These are phyloP conservation scores for Hypothenemus hampei DNA, from an alignment of 1,140 invertebrate species.

Conservation along the genomic window DNA sequence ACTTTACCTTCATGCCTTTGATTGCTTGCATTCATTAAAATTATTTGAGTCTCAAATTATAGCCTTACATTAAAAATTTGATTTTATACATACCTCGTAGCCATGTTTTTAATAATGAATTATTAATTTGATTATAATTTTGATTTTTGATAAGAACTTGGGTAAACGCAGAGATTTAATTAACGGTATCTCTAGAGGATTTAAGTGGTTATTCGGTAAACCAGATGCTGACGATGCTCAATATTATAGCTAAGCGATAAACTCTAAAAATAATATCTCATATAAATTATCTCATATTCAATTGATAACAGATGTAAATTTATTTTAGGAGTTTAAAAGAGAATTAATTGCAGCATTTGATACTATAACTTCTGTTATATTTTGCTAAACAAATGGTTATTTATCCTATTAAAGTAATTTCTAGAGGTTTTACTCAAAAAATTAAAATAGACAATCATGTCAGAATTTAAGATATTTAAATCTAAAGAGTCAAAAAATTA, in stretches of 20 bases:
- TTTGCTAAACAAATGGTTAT: too few species aligned
- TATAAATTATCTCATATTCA: not conserved
- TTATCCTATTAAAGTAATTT: too few species aligned
- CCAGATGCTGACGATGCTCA: conserved; percentile 35
- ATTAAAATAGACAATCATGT: too few species aligned
- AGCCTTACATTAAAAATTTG: conserved; percentile 13
- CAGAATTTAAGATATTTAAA: too few species aligned
- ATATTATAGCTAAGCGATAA: conserved; percentile 34
- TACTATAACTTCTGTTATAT: conserved; percentile 10
- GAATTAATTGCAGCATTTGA: conserved; percentile 24
- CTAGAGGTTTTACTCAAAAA: too few species aligned
- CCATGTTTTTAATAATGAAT: not conserved
- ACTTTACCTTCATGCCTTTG: too few species aligned
- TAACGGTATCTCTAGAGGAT: conserved; percentile 34
- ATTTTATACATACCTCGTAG: conserved; percentile 25
- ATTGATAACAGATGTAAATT: conserved; percentile 4
- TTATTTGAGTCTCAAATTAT: not conserved
- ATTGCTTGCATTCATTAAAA: not conserved
- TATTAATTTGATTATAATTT: too few species aligned
- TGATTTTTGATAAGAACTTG: too few species aligned
- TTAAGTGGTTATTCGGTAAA: conserved; percentile 42
- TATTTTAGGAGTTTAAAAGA: conserved; percentile 7
- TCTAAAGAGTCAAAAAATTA: too few species aligned
- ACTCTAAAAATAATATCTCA: conserved; percentile 10
- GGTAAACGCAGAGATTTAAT: conserved; percentile 31